A percentile compares a stretch with the other conserved stretches of the same genome.
Evolutionary conservation across 2,888 invertebrate genomes (phyloP).

Genomic region (Crocallis elinguaria): DNA sequence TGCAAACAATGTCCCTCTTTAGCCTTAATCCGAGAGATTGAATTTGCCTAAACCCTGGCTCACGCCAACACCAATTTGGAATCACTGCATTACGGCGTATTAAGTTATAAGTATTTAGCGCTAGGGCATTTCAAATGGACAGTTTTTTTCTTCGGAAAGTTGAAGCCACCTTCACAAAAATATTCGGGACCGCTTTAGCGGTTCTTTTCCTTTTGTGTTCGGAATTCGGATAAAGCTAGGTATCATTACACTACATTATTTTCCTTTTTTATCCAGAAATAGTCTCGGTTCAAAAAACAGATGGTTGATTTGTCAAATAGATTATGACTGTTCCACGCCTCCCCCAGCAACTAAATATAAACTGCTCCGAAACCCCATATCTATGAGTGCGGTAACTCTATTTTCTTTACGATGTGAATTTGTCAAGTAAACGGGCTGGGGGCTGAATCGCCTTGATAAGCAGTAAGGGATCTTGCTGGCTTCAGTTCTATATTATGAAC

Average conservation of each 20-base stretch:
- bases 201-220: no score
- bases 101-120: no score
- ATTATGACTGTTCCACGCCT: constrained; percentile 8
- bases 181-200: no score
- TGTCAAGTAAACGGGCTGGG: constrained; percentile 24
- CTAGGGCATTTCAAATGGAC: no score
- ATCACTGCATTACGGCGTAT: no score
- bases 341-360: constrained; percentile 15
- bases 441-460: background rate
- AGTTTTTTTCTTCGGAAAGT: no score
- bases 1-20: background rate
- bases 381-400: constrained; percentile 21
- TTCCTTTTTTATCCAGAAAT: background rate
- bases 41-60: background rate
- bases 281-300: background rate
- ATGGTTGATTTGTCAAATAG: constrained; percentile 19
- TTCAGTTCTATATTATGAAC: background rate
- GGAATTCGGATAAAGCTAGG: no score
- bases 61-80: background rate
- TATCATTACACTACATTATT: background rate
- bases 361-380: constrained; percentile 13
- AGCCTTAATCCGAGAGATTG: background rate
- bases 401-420: constrained; percentile 29
- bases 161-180: no score
- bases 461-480: constrained; percentile 11